These are phyloP conservation scores for Tinea pellionella DNA, from an alignment of 2,888 invertebrate genomes.

Conservation along the genomic window DNA sequence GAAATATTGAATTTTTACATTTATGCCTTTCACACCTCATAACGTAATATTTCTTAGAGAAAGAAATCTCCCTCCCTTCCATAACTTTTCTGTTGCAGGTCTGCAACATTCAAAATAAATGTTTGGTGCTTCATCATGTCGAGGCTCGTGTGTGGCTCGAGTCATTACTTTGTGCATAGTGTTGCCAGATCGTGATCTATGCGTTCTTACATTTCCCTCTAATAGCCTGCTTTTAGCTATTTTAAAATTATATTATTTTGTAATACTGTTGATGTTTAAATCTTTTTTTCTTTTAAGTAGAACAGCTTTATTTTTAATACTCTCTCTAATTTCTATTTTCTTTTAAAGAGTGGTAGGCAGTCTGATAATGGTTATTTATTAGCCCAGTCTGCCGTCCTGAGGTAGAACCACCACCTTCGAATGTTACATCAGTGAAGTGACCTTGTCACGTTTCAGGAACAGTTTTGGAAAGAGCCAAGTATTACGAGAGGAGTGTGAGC, in stretches of 20 bases:
- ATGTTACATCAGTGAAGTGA: too few species aligned
- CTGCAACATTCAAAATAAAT: slow-evolving; percentile 64
- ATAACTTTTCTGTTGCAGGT: slow-evolving; percentile 56
- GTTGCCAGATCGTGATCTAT: background rate
- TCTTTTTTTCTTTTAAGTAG: too few species aligned
- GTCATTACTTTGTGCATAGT: background rate
- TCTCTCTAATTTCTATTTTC: too few species aligned
- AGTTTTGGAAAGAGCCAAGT: too few species aligned
- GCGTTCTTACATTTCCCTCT: background rate
- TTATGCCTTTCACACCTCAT: slow-evolving; percentile 69
- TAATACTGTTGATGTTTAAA: too few species aligned
- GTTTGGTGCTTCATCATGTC: slow-evolving; percentile 58
- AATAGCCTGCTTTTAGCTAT: background rate
- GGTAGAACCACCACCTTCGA: too few species aligned
- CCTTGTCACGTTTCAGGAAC: too few species aligned
- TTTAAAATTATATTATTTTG: background rate
- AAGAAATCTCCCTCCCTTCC: slow-evolving; percentile 39
- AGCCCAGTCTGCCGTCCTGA: too few species aligned
- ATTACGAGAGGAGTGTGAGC: too few species aligned
- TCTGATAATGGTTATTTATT: too few species aligned
- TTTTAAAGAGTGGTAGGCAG: too few species aligned
- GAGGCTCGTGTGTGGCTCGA: slow-evolving; percentile 31
- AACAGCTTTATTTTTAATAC: too few species aligned
- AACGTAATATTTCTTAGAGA: slow-evolving; percentile 63
- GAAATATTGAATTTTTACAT: slow-evolving; percentile 69